phyloP scores from a whole-genome alignment of 2,888 invertebrate genomes.

The Scaptomyza reducta region DNA sequence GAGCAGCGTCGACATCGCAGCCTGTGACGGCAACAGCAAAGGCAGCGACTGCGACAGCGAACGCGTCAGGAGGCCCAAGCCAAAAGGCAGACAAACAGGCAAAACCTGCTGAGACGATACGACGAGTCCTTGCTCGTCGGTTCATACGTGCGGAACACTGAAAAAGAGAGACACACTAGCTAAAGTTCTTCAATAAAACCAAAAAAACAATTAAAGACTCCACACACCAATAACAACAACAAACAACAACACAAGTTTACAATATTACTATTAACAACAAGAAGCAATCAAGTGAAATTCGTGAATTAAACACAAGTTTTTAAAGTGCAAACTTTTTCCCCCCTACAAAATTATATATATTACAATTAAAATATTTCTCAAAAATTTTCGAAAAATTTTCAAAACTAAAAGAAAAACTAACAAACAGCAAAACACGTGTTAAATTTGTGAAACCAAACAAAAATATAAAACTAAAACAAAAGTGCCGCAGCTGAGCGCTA shows the following conservation, averaged over 20 bases:
- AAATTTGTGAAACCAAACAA: slow-evolving; percentile 39
- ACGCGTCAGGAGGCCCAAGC: slow-evolving; percentile 66
- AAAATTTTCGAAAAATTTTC: slow-evolving; percentile 50
- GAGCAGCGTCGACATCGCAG: slow-evolving; percentile 49
- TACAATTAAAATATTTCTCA: slow-evolving; percentile 30
- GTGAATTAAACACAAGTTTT: slow-evolving; percentile 45
- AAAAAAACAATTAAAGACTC: slow-evolving; percentile 29
- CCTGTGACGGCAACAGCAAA: slow-evolving; percentile 41
- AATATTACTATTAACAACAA: slow-evolving; percentile 39
- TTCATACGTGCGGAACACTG: slow-evolving; percentile 82
- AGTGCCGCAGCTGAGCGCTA: slow-evolving; percentile 70
- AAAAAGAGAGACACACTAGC: slow-evolving; percentile 50
- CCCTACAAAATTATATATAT: slow-evolving; percentile 15
- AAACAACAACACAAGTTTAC: slow-evolving; percentile 16
- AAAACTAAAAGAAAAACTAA: slow-evolving; percentile 37
- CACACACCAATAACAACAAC: slow-evolving; percentile 33
- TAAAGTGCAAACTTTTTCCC: slow-evolving; percentile 48
- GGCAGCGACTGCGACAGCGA: slow-evolving; percentile 50
- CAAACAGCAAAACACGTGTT: slow-evolving; percentile 31
- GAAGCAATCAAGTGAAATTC: slow-evolving; percentile 55
- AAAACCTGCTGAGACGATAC: slow-evolving; percentile 83
- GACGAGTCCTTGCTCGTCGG: slow-evolving; percentile 84
- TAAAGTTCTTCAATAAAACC: slow-evolving; percentile 37
- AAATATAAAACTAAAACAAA: slow-evolving; percentile 50
- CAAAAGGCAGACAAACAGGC: slow-evolving; percentile 83